Evolutionary conservation across 2,888 invertebrate species (phyloP).

Genomic region (Priocnemis perturbator): DNA sequence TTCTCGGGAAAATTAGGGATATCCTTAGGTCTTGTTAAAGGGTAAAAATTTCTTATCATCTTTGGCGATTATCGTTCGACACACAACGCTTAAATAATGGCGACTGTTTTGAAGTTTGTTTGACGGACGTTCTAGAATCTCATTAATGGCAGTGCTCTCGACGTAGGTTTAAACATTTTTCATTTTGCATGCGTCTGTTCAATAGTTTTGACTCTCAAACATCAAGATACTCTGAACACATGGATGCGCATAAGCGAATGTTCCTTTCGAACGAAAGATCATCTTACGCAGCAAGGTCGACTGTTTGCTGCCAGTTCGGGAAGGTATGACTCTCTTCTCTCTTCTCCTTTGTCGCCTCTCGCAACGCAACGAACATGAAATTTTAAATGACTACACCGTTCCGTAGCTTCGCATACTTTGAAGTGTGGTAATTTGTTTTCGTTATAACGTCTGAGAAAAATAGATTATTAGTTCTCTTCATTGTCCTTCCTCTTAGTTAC

Average conservation of each 20-base stretch:
- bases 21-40: too few species aligned
- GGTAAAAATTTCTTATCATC: too few species aligned
- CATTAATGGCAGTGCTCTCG: constrained; percentile 39
- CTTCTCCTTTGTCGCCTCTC: constrained; percentile 16
- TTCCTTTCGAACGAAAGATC: neutral
- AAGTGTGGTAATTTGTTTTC: constrained; percentile 25
- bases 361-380: constrained; percentile 17
- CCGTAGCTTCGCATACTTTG: too few species aligned
- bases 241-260: constrained; percentile 1
- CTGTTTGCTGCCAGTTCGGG: constrained; percentile 36
- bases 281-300: too few species aligned
- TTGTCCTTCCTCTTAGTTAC: neutral
- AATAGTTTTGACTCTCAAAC: constrained; percentile 54
- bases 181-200: neutral
- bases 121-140: too few species aligned
- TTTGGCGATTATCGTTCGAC: too few species aligned
- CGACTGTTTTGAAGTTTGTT: too few species aligned
- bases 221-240: constrained; percentile 41
- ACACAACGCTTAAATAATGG: too few species aligned
- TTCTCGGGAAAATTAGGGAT: too few species aligned
- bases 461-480: constrained; percentile 40
- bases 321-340: constrained; percentile 42
- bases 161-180: constrained; percentile 8
- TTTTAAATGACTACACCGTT: constrained; percentile 32
- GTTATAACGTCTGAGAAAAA: constrained; percentile 45